Percentiles rank a stretch among this genome's conserved stretches.
Conservation (phyloP, 2,797 vertebrate species). For the Okamejei kenojei region DNA sequence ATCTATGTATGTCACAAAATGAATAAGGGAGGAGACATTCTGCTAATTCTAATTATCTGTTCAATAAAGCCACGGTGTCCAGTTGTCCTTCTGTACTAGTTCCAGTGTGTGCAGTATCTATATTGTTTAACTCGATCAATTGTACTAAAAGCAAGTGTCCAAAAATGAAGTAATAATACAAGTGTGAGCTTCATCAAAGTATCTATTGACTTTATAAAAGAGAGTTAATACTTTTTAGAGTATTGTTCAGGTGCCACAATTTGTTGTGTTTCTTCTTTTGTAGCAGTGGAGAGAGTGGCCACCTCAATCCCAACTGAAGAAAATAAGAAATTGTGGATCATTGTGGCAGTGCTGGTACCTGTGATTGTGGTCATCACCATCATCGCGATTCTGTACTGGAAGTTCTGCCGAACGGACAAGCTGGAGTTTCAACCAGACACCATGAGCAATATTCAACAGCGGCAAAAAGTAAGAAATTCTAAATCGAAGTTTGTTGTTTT, state of each 20-base stretch:
- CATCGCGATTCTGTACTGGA: constrained; percentile 92
- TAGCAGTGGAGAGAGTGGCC: constrained; percentile 78
- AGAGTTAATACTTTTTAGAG: not conserved
- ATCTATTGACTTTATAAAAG: not conserved
- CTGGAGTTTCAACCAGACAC: constrained; percentile 93
- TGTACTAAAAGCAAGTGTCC: not conserved
- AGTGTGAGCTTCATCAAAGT: not conserved
- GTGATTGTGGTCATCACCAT: constrained; percentile 83
- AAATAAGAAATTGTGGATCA: constrained; percentile 83
- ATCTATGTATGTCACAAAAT: not conserved
- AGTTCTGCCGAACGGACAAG: constrained; percentile 90
- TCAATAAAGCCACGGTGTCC: not conserved
- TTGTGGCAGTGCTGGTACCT: constrained; percentile 82
- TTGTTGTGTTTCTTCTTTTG: not conserved
- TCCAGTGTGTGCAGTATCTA: not conserved
- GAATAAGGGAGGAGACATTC: not conserved
- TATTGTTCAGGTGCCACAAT: not conserved
- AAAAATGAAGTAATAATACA: not conserved
- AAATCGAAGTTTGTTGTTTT: not conserved
- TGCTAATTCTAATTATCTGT: not conserved
- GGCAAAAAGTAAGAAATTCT: constrained; percentile 78
- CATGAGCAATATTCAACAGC: constrained; percentile 86
- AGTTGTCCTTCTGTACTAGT: not conserved
- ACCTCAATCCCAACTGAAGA: constrained; percentile 71
- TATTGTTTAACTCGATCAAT: not conserved